Evolutionary conservation across 2,888 invertebrate genomes (phyloP), one percentile per base, ranked within the genome.

Genomic region (Sipunculus nudus): DNA sequence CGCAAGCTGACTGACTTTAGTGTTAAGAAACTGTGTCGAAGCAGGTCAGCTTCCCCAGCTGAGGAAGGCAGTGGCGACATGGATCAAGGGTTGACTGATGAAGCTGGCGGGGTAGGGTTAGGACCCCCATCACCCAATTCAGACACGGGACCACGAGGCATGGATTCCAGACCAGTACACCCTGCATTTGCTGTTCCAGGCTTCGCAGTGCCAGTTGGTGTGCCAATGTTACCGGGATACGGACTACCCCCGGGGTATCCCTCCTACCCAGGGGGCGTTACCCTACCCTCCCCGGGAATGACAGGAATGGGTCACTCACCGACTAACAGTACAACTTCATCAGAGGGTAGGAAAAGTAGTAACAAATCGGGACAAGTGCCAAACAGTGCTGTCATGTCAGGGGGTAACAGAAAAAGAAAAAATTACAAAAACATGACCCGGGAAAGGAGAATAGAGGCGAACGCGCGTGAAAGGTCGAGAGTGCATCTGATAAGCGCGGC

Each of bases 341-440:
- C n/a, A n/a, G n/a, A n/a, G n/a, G n/a, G n/a, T n/a, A n/a, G n/a
- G n/a, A n/a, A n/a, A n/a, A n/a, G n/a, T n/a, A n/a, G n/a, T n/a
- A n/a, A n/a, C n/a, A n/a, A n/a, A n/a, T n/a, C n/a, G n/a, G n/a
- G n/a, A n/a, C n/a, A n/a, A n/a, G n/a, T n/a, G n/a, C n/a, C n/a
- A n/a, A n/a, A n/a, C n/a, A n/a, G n/a, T n/a, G n/a, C n/a, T n/a
- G n/a, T n/a, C n/a, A n/a, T n/a, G n/a, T n/a, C n/a, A n/a, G n/a
- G n/a, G n/a, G n/a, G n/a, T n/a, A n/a, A n/a, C n/a, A n/a, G n/a
- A n/a, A n/a, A n/a, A 23, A 69, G 80, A 47, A 82, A 82, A 67
- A 95, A 95, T 81, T 96, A 96, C 84, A 96, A 96, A 80, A 96
- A 94, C 81, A 95, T 96, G 94, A 96, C 84, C n/a, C 87, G 94